phyloP scores from a whole-genome alignment of 2,888 invertebrate genomes.

The Ommatoiulus sabulosus region DNA sequence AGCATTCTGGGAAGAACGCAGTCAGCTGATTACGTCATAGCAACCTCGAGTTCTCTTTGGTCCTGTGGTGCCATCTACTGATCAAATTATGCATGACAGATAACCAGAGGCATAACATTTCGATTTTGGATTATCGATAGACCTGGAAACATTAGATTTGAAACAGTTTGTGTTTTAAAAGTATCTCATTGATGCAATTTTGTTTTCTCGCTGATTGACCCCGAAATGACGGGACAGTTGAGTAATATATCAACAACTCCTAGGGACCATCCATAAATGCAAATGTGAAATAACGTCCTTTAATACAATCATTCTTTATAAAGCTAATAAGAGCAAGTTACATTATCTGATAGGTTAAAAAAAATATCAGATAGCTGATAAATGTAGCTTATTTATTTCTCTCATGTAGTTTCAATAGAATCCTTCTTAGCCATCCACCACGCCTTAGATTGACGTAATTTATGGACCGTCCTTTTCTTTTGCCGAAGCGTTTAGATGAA shows the following conservation, averaged over 20 bases:
- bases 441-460: background rate
- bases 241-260: too few relatives aligned
- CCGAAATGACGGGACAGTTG: too few relatives aligned
- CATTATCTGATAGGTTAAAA: too few relatives aligned
- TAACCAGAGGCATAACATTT: background rate
- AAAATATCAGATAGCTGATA: too few relatives aligned
- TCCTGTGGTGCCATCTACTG: background rate
- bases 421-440: too few relatives aligned
- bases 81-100: background rate
- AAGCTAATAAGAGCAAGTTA: too few relatives aligned
- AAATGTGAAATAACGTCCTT: too few relatives aligned
- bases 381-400: too few relatives aligned
- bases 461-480: background rate
- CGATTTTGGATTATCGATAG: background rate
- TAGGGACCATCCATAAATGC: too few relatives aligned
- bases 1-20: conserved; percentile 48
- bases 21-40: conserved; percentile 47
- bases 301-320: too few relatives aligned
- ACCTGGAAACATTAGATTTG: background rate
- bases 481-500: background rate
- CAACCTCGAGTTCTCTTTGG: background rate
- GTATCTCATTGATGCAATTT: background rate
- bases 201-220: too few relatives aligned
- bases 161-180: background rate
- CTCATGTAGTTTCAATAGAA: too few relatives aligned